Conservation (phyloP, 1,140 invertebrate species). For the Lysiphlebus fabarum region DNA sequence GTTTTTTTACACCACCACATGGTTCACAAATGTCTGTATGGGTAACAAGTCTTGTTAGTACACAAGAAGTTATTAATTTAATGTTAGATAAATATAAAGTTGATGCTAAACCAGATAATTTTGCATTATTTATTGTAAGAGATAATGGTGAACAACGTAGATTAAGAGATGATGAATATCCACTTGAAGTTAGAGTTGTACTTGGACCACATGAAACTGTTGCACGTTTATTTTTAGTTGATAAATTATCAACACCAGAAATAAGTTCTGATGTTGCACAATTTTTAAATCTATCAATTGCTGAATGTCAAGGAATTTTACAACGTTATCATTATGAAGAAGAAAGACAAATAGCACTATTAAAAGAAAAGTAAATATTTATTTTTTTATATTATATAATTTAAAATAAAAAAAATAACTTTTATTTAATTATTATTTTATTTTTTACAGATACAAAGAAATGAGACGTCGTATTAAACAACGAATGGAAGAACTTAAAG, state of each 20-base stretch:
- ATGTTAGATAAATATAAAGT: slow-evolving; percentile 87
- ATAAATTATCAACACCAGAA: slow-evolving; percentile 69
- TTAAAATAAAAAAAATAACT: too few relatives aligned
- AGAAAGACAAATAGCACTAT: slow-evolving; percentile 65
- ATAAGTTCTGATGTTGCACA: slow-evolving; percentile 79
- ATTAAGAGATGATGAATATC: slow-evolving; percentile 75
- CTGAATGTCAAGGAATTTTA: slow-evolving; percentile 76
- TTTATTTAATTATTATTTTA: slow-evolving; percentile 23
- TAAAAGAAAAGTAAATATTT: slow-evolving; percentile 67
- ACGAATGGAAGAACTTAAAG: slow-evolving; percentile 71
- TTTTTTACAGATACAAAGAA: slow-evolving; percentile 61
- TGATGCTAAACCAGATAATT: slow-evolving; percentile 73
- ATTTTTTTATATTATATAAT: slow-evolving; percentile 14
- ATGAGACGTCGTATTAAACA: slow-evolving; percentile 65
- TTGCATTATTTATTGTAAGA: slow-evolving; percentile 76
- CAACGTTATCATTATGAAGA: slow-evolving; percentile 76
- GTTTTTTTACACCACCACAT: slow-evolving; percentile 80
- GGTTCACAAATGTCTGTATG: slow-evolving; percentile 84
- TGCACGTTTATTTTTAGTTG: slow-evolving; percentile 76
- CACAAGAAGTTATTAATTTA: slow-evolving; percentile 79
- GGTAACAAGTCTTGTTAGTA: slow-evolving; percentile 77
- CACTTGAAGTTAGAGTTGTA: slow-evolving; percentile 71
- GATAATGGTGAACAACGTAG: slow-evolving; percentile 80
- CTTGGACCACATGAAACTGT: slow-evolving; percentile 81
- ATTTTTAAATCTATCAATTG: slow-evolving; percentile 75